Base-by-base conservation (phyloP, 2,888 invertebrate genomes). In the Brachypterus glaber region DNA sequence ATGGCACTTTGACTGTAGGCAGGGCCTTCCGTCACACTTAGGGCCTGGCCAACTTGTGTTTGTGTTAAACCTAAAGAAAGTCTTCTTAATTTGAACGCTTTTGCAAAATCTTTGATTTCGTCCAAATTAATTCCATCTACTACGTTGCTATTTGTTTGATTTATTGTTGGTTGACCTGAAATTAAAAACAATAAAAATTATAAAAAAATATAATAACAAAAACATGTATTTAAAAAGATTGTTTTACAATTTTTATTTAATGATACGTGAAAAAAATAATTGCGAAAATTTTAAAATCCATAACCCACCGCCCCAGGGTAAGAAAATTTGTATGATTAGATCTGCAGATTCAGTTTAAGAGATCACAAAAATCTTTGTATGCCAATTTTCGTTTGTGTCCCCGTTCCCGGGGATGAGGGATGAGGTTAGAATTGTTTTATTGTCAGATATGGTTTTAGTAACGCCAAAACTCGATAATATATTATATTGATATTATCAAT, bases 1-100 rank as follows among this genome's bases (percentile, higher is more conserved):
- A 97, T 97, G 54, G 96, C 96, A 68, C 93, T 93, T 75, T 97
- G 96, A 69, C 93, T 95, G 69, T 97, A 97, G 34, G 95, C 93
- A 18, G 96, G 96, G 37, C 96, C 96, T 69, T 95, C 95, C 14
- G 93, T 93, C 39, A 92, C 86, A 46, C 91, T 93, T 8, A 96
- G 71, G 26, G 96, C 93, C 67, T 95, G 95, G n/a, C 92, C 91
- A 37, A 92, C 91, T 72, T 96, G 96, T 1, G 95, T 95, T 67
- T 95, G 93, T 27, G 96, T 96, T 44, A 96, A 73, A 37, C 96
- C 96, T 50, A 96, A 69, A 8, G 93, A 92, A 45, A 96, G 72
- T 54, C 96, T 81, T 35, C 93, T 77, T 39, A 95, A 75, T 66
- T 96, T 96, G 69, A 96, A 96, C 46, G 89, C 91, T 71, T 93